Conservation (phyloP, 2,888 invertebrate species). For the Latrodectus elegans region DNA sequence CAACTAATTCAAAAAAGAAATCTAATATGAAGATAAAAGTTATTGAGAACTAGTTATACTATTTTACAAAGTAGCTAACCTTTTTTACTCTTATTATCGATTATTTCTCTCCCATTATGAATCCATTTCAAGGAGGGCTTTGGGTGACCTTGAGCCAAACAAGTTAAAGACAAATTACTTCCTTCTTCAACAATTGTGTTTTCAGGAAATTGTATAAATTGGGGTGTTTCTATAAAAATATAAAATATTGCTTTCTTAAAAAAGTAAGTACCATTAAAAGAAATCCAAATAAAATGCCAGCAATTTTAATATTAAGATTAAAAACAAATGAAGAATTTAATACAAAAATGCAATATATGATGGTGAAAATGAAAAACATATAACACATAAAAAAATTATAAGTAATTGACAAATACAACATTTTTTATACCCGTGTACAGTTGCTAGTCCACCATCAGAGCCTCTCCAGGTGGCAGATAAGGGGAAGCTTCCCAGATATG, state of each 20-base stretch:
- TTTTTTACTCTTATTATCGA: slow-evolving; percentile 36
- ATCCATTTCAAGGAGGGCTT: slow-evolving; percentile 87
- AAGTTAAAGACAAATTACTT: slow-evolving; percentile 77
- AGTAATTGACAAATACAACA: not conserved
- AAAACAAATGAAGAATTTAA: not conserved
- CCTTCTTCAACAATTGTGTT: slow-evolving; percentile 78
- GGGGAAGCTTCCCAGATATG: too few relatives aligned
- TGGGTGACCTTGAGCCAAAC: slow-evolving; percentile 82
- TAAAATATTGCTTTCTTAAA: slow-evolving; percentile 4
- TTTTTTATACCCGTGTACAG: too few relatives aligned
- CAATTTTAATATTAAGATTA: not conserved
- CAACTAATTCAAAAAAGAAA: too few relatives aligned
- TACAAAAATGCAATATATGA: not conserved
- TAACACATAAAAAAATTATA: not conserved
- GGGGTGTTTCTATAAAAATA: slow-evolving; percentile 74
- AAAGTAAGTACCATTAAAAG: not conserved
- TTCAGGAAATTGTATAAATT: slow-evolving; percentile 74
- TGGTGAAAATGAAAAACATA: not conserved
- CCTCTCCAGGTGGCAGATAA: too few relatives aligned
- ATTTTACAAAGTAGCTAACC: not conserved
- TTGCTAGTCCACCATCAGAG: too few relatives aligned
- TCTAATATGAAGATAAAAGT: too few relatives aligned
- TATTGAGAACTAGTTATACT: not conserved
- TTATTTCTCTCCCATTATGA: slow-evolving; percentile 85
- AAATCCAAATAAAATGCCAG: not conserved